A percentile compares a stretch with the other conserved stretches of the same genome.
Evolutionary conservation across 2,113 vertebrate genomes (phyloP).

Genomic region (Nipponia nippon): DNA sequence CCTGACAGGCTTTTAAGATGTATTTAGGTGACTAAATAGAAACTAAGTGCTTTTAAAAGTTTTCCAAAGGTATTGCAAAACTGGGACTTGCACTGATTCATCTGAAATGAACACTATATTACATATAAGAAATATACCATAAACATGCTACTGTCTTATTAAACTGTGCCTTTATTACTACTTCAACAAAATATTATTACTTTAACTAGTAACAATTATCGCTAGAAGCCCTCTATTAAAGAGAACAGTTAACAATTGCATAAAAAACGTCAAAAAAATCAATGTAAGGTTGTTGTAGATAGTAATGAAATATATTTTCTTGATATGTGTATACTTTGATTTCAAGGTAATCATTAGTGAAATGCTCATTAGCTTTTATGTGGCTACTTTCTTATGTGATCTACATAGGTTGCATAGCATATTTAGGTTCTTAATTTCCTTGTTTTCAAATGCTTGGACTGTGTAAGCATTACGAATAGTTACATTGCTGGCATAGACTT

Average conservation of each 20-base stretch:
- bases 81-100: not conserved
- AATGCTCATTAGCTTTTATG: not conserved
- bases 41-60: not conserved
- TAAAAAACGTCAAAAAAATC: not conserved
- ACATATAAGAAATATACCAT: not conserved
- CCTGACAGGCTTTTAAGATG: not conserved
- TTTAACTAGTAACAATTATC: not conserved
- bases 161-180: not conserved
- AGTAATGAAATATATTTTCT: not conserved
- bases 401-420: not conserved
- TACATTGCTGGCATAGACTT: not conserved
- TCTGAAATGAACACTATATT: not conserved
- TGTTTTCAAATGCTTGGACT: not conserved
- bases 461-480: not conserved
- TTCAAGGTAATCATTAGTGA: not conserved
- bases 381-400: not conserved
- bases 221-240: not conserved
- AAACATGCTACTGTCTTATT: not conserved
- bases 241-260: not conserved
- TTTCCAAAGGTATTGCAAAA: not conserved
- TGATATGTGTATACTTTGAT: not conserved
- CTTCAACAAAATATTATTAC: not conserved
- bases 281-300: not conserved
- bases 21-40: not conserved
- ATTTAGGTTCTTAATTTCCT: not conserved